Percentiles rank a stretch among this genome's conserved stretches.
phyloP scores from a whole-genome alignment of 2,113 vertebrate species.

The Neolamprologus sp. region DNA sequence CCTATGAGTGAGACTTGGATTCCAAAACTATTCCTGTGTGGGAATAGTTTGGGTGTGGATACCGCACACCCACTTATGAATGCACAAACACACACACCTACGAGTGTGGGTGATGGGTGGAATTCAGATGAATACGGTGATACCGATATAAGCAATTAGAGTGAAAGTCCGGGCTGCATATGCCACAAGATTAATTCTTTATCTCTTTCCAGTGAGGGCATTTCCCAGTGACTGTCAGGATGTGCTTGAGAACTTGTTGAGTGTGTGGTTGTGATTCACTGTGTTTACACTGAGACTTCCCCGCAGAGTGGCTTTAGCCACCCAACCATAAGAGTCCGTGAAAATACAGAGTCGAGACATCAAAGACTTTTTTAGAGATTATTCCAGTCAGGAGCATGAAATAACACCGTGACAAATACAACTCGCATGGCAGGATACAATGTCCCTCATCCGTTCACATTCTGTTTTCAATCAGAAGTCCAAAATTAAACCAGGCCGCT shows the following conservation, averaged over 20 bases:
- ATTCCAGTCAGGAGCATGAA: slow-evolving; percentile 62
- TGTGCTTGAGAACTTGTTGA: neutral
- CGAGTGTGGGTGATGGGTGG: neutral
- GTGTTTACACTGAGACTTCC: slow-evolving; percentile 36
- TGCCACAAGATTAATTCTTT: neutral
- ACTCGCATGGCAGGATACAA: slow-evolving; percentile 45
- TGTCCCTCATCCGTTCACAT: slow-evolving; percentile 26
- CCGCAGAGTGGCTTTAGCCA: slow-evolving; percentile 29
- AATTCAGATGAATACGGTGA: neutral
- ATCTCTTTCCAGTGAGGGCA: neutral
- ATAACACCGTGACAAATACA: slow-evolving; percentile 62
- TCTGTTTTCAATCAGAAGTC: slow-evolving; percentile 49
- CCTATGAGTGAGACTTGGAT: slow-evolving; percentile 32
- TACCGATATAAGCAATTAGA: neutral
- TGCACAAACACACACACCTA: neutral
- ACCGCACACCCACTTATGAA: slow-evolving; percentile 14
- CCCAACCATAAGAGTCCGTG: slow-evolving; percentile 28
- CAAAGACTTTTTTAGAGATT: slow-evolving; percentile 41
- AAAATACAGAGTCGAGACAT: slow-evolving; percentile 40
- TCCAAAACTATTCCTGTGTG: slow-evolving; percentile 16
- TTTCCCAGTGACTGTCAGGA: neutral
- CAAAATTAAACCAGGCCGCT: slow-evolving; percentile 51
- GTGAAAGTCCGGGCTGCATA: neutral
- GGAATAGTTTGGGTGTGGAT: neutral
- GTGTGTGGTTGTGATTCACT: slow-evolving; percentile 42